A percentile compares a stretch with the other conserved stretches of the same genome.
Conservation (phyloP, 2,113 vertebrate genomes). For the Henicopernis longicauda region DNA sequence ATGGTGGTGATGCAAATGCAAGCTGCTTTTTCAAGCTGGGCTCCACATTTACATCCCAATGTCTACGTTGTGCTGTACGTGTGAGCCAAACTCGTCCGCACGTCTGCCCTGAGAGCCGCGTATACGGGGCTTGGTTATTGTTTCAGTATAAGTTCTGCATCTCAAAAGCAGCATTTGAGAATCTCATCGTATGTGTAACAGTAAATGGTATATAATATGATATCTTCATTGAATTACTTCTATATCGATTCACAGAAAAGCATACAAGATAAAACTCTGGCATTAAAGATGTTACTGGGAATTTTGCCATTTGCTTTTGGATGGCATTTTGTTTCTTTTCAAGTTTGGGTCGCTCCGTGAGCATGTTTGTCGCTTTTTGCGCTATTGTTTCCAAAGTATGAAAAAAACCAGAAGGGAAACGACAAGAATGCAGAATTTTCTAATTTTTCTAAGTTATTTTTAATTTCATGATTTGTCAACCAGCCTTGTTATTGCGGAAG, state of each 20-base stretch:
- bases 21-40: background rate
- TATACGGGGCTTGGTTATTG: background rate
- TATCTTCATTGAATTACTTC: background rate
- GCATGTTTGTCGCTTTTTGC: background rate
- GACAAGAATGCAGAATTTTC: background rate
- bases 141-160: background rate
- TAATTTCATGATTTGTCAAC: background rate
- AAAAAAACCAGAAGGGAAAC: background rate
- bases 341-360: background rate
- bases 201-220: background rate
- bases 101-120: fast-evolving
- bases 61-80: fast-evolving
- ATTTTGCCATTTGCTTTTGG: conserved; percentile 38
- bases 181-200: background rate
- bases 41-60: background rate
- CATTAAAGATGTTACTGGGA: conserved; percentile 14
- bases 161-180: background rate
- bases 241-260: background rate
- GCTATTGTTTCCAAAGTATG: background rate
- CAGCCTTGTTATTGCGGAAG: background rate
- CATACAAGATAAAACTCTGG: background rate
- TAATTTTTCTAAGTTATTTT: background rate
- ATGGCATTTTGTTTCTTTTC: conserved; percentile 37
- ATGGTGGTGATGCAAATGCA: background rate
- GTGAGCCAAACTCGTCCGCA: background rate